Conservation (phyloP, 1,140 invertebrate genomes). For the Scaptodrosophila lebanonensis region DNA sequence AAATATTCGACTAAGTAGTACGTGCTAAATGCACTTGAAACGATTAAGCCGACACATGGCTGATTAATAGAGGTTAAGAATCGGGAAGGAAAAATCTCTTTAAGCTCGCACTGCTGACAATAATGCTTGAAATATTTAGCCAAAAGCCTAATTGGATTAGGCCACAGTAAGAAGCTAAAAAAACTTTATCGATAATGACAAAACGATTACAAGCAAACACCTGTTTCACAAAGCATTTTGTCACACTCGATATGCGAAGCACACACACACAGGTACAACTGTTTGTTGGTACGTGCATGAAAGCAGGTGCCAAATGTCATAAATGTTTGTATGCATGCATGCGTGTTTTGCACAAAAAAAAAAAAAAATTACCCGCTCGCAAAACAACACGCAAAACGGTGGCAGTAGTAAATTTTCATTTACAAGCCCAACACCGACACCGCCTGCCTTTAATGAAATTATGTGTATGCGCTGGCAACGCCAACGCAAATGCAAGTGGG, state of each 20-base stretch:
- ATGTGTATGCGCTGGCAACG: conserved; percentile 72
- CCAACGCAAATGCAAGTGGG: conserved; percentile 1
- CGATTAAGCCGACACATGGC: no score
- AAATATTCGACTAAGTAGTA: no score
- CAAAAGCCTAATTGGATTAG: conserved; percentile 6
- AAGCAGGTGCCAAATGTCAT: conserved; percentile 55
- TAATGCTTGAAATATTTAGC: neutral
- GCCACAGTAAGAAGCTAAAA: conserved; percentile 4
- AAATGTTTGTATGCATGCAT: conserved; percentile 23
- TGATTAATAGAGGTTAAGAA: no score
- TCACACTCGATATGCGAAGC: no score
- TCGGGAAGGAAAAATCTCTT: no score
- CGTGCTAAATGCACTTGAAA: no score
- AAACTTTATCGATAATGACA: conserved; percentile 49
- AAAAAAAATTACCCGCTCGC: no score
- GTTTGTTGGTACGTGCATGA: conserved; percentile 2
- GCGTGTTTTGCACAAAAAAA: conserved; percentile 5
- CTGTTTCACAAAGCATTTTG: no score
- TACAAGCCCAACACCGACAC: conserved; percentile 40
- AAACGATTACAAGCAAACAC: conserved; percentile 31
- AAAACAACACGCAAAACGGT: conserved; percentile 53
- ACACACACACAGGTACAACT: conserved; percentile 2
- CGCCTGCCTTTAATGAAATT: conserved; percentile 64
- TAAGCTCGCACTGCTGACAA: no score
- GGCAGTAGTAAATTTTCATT: conserved; percentile 73